A percentile compares a stretch with the other conserved stretches of the same genome.
Conservation (phyloP, 2,113 vertebrate species). For the Bubo bubo region DNA sequence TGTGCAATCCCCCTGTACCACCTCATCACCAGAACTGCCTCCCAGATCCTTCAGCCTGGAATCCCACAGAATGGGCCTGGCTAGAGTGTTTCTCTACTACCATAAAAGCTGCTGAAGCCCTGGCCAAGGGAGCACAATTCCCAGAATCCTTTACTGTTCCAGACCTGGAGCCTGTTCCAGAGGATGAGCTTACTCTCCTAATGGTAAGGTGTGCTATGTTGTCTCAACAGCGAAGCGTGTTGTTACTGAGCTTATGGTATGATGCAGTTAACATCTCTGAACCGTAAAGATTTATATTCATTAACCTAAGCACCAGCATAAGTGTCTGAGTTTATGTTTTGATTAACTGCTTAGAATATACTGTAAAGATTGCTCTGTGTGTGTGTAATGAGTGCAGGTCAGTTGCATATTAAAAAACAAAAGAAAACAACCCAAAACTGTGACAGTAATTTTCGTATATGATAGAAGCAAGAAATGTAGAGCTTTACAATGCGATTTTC, state of each 20-base stretch:
- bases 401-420: background rate
- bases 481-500: background rate
- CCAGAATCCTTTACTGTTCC: conserved; percentile 92
- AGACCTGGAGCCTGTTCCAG: conserved; percentile 91
- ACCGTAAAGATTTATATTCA: background rate
- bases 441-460: background rate
- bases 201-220: conserved; percentile 79
- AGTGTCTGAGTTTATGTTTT: background rate
- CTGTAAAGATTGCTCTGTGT: background rate
- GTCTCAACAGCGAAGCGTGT: background rate
- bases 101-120: conserved; percentile 92
- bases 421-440: background rate
- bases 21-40: conserved; percentile 84
- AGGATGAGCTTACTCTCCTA: conserved; percentile 88
- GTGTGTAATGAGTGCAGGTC: background rate
- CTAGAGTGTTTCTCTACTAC: conserved; percentile 95
- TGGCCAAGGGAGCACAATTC: conserved; percentile 88
- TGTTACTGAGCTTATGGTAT: accelerated
- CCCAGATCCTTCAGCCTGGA: conserved; percentile 84
- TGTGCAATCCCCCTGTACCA: conserved; percentile 86
- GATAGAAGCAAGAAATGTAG: background rate
- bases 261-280: background rate
- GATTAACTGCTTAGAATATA: background rate
- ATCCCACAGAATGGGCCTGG: conserved; percentile 94
- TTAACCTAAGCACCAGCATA: background rate